These are phyloP conservation scores for Falcunculus frontatus DNA, from an alignment of 2,113 vertebrate genomes.

Conservation along the genomic window DNA sequence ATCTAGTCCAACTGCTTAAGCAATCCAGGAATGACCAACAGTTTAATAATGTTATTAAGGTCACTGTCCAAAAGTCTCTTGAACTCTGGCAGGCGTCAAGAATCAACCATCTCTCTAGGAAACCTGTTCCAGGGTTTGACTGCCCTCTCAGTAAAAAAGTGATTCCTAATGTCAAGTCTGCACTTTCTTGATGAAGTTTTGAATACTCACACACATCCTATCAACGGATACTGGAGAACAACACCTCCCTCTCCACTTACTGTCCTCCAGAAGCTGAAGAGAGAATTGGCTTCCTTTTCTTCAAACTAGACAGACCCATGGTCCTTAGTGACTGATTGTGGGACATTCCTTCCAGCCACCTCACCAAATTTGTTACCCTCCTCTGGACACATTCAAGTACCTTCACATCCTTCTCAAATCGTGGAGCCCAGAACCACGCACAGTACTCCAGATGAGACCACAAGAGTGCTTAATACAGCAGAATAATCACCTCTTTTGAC, in stretches of 20 bases:
- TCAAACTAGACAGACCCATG: background rate
- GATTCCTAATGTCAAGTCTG: background rate
- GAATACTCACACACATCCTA: fast-evolving
- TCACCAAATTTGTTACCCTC: background rate
- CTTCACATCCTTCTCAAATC: background rate
- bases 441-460: fast-evolving
- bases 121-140: background rate
- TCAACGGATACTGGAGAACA: background rate
- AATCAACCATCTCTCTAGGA: background rate
- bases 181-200: background rate
- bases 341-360: background rate
- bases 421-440: background rate
- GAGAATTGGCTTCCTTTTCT: background rate
- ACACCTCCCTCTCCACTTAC: background rate
- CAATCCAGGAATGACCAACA: background rate
- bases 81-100: background rate
- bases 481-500: background rate
- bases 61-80: background rate
- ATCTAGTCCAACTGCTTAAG: background rate
- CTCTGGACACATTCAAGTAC: background rate
- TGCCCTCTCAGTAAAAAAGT: fast-evolving
- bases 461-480: too few relatives aligned
- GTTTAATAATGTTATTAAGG: background rate
- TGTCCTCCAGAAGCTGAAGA: background rate
- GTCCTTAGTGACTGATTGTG: background rate